Conservation (phyloP, 2,888 invertebrate genomes). For the Hesperia comma region DNA sequence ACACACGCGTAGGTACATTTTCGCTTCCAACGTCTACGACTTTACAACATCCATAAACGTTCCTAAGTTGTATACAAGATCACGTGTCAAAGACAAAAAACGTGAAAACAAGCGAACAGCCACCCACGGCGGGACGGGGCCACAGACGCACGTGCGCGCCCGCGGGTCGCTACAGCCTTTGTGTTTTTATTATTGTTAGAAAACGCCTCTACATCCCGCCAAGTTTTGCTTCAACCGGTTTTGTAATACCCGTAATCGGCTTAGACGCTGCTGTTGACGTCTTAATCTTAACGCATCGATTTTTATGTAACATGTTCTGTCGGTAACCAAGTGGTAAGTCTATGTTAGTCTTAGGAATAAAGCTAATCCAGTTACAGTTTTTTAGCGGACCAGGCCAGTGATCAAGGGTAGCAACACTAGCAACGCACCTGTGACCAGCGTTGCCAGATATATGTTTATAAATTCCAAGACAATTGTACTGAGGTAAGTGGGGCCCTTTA, state of each 20-base stretch:
- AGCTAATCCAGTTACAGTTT: too few species aligned
- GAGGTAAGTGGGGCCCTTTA: too few species aligned
- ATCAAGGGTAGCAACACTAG: too few species aligned
- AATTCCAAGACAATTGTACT: too few species aligned
- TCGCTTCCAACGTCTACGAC: background rate
- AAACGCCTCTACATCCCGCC: conserved; percentile 4
- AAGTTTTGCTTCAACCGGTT: conserved; percentile 21
- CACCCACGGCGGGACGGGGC: conserved; percentile 47
- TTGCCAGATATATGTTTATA: too few species aligned
- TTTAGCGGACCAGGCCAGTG: too few species aligned
- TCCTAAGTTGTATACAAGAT: conserved; percentile 53
- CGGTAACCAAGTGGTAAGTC: background rate
- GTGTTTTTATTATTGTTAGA: conserved; percentile 32
- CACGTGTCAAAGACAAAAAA: conserved; percentile 60
- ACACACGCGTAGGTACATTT: background rate
- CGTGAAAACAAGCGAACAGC: conserved; percentile 44
- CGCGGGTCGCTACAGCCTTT: conserved; percentile 33
- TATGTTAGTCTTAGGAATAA: too few species aligned
- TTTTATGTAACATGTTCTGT: background rate
- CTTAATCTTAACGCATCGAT: conserved; percentile 20
- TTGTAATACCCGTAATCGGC: conserved; percentile 23
- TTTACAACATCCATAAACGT: conserved; percentile 3
- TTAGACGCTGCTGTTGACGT: conserved; percentile 22
- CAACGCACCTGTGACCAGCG: too few species aligned
- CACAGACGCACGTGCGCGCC: conserved; percentile 52